Percentiles rank a stretch among this genome's conserved stretches.
phyloP scores from a whole-genome alignment of 2,888 invertebrate species.

The Lomographa bimaculata region DNA sequence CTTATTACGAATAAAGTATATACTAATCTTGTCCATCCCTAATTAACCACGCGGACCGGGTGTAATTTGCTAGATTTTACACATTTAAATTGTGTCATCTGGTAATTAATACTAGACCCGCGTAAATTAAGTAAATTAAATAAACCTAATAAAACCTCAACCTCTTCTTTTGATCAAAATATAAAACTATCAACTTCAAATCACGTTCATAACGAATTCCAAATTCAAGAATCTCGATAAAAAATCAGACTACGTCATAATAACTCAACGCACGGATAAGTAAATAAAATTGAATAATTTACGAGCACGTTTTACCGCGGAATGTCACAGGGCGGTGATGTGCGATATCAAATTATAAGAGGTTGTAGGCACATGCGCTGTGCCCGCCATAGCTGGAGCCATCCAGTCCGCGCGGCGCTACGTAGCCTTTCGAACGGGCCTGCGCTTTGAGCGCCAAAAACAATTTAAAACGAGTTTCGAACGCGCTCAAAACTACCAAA shows the following conservation, averaged over 20 bases:
- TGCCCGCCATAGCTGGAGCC: conserved; percentile 41
- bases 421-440: conserved; percentile 58
- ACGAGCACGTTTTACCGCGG: conserved; percentile 73
- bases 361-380: conserved; percentile 70
- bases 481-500: conserved; percentile 47
- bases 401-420: conserved; percentile 70
- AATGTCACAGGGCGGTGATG: conserved; percentile 76
- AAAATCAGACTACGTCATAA: conserved; percentile 50
- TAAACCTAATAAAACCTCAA: too few species aligned
- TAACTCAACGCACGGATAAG: conserved; percentile 60
- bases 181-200: too few species aligned
- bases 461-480: conserved; percentile 51
- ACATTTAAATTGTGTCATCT: too few species aligned
- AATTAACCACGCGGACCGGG: too few species aligned
- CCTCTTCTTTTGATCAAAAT: too few species aligned
- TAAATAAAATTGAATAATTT: conserved; percentile 78
- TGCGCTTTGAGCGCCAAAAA: conserved; percentile 51
- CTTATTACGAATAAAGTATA: too few species aligned
- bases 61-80: too few species aligned
- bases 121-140: too few species aligned
- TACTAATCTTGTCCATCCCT: too few species aligned
- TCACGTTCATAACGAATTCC: too few species aligned
- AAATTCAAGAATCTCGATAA: conserved; percentile 42
- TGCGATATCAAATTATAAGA: conserved; percentile 80
- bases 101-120: too few species aligned